phyloP scores from a whole-genome alignment of 2,797 vertebrate genomes.

The Lithobates sylvaticus region DNA sequence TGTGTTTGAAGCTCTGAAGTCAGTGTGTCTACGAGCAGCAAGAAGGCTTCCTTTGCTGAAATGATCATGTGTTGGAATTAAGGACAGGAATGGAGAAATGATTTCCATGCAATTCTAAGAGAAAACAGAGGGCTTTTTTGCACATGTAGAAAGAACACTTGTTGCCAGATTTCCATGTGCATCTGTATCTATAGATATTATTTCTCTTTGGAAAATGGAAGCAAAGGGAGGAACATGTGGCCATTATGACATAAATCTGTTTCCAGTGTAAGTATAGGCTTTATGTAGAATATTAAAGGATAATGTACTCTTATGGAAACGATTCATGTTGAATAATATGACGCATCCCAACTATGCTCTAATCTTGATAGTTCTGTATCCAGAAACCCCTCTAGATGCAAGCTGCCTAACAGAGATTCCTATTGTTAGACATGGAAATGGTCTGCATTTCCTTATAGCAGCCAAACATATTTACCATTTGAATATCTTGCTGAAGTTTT shows the following conservation, averaged over 20 bases:
- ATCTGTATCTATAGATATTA: background rate
- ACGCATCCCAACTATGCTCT: background rate
- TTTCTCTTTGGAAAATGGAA: constrained; percentile 16
- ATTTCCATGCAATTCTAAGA: constrained; percentile 41
- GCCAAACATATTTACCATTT: background rate
- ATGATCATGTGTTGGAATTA: constrained; percentile 50
- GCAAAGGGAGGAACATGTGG: constrained; percentile 15
- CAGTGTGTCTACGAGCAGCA: constrained; percentile 14
- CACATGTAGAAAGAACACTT: constrained; percentile 23
- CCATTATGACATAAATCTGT: constrained; percentile 28
- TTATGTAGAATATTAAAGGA: background rate
- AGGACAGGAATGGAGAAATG: constrained; percentile 42
- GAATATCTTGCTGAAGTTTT: background rate
- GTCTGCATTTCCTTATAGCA: background rate
- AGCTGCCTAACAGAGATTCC: background rate
- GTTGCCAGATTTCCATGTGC: constrained; percentile 5
- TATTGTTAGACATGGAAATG: background rate
- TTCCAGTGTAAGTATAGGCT: background rate
- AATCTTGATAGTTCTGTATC: background rate
- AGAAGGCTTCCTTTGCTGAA: constrained; percentile 29
- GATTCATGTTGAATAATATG: background rate
- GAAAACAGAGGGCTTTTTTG: constrained; percentile 41
- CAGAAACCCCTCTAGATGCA: background rate
- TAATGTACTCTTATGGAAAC: background rate
- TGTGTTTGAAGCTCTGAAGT: constrained; percentile 47